Conservation (phyloP, 2,888 invertebrate genomes). For the Macaria liturata region DNA sequence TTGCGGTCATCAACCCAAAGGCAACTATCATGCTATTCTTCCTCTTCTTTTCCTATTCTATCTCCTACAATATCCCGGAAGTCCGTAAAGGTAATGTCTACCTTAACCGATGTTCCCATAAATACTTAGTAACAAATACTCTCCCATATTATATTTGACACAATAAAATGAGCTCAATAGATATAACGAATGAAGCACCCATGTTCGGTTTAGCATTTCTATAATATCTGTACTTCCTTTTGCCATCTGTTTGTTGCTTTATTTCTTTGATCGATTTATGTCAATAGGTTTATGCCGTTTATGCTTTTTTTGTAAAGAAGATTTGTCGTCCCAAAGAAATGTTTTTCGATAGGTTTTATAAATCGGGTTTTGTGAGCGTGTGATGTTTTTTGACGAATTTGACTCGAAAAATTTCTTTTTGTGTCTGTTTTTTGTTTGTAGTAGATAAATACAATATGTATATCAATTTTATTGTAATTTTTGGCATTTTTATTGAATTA, state of each 20-base stretch:
- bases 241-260: constrained; percentile 44
- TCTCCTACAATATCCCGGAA: constrained; percentile 64
- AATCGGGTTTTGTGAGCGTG: background rate
- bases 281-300: constrained; percentile 45
- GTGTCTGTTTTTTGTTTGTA: too few relatives aligned
- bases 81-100: constrained; percentile 51
- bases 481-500: too few relatives aligned
- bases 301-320: constrained; percentile 37
- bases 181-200: constrained; percentile 33
- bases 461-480: too few relatives aligned
- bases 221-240: constrained; percentile 48
- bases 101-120: constrained; percentile 33
- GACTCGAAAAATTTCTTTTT: background rate
- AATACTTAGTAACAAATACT: constrained; percentile 71
- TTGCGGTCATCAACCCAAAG: constrained; percentile 61
- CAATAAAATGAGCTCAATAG: constrained; percentile 54
- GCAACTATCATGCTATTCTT: constrained; percentile 50
- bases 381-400: constrained; percentile 2
- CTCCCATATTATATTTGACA: constrained; percentile 53
- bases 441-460: too few relatives aligned
- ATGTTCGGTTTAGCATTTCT: constrained; percentile 45
- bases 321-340: constrained; percentile 24
- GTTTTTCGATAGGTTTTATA: constrained; percentile 13
- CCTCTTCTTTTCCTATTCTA: constrained; percentile 29
- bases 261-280: constrained; percentile 52